Conservation (phyloP, 2,113 vertebrate genomes). For the Leuciscus idus region DNA sequence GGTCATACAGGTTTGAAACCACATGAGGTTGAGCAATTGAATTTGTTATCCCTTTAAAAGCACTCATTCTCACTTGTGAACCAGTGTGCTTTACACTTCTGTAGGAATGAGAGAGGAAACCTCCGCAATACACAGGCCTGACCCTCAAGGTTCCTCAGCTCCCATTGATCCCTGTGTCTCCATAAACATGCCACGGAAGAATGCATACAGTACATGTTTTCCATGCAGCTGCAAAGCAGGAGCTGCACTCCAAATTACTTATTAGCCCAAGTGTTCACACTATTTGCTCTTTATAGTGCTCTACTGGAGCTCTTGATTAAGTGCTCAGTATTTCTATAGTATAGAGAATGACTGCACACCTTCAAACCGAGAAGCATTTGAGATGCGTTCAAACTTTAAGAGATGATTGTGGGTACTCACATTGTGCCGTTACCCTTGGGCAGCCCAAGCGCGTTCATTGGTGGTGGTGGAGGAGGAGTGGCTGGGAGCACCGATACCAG, state of each 20-base stretch:
- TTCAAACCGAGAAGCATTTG: not conserved
- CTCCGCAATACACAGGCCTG: not conserved
- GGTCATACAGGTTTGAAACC: not conserved
- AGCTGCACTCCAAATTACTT: conserved; percentile 58
- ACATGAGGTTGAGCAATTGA: not conserved
- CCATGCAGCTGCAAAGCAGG: conserved; percentile 64
- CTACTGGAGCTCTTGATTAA: not conserved
- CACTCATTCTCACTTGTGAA: not conserved
- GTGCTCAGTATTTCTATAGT: not conserved
- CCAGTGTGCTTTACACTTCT: not conserved
- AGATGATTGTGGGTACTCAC: conserved; percentile 67
- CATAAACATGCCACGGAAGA: conserved; percentile 67
- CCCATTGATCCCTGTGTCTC: conserved; percentile 49
- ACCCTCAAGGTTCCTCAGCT: conserved; percentile 29
- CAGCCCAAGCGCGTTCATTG: conserved; percentile 91
- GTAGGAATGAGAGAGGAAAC: not conserved
- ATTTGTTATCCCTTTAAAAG: not conserved
- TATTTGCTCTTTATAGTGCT: not conserved
- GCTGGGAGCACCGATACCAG: conserved; percentile 91
- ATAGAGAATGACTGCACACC: not conserved
- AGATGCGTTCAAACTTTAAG: not conserved
- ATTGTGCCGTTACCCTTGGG: conserved; percentile 84
- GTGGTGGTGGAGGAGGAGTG: conserved; percentile 71
- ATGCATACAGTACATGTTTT: conserved; percentile 67
- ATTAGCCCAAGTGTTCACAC: not conserved